Percentiles rank a stretch among this genome's conserved stretches.
Evolutionary conservation across 2,113 vertebrate species (phyloP).

Genomic region (Oxyruncus cristatus): DNA sequence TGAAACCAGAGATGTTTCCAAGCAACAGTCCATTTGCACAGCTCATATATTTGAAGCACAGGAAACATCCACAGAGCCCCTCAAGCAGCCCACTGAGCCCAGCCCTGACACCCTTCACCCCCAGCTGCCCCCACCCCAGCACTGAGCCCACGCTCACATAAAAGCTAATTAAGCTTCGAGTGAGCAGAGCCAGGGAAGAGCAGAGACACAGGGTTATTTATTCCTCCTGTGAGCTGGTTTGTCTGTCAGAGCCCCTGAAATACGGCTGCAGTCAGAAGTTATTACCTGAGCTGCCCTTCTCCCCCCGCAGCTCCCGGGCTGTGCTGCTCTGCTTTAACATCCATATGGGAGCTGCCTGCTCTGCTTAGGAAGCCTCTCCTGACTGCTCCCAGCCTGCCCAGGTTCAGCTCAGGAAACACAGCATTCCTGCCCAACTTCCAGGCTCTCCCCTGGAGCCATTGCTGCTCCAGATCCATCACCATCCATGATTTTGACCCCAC

Average conservation of each 20-base stretch:
- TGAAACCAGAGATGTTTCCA: neutral
- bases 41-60: accelerated
- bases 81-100: accelerated
- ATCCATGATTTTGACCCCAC: accelerated
- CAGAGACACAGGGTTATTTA: neutral
- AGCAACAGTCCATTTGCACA: neutral
- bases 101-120: neutral
- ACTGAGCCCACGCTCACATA: accelerated
- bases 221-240: neutral
- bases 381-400: neutral
- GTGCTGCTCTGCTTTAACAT: neutral
- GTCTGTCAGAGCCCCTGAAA: neutral
- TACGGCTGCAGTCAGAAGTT: neutral
- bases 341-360: neutral
- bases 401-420: accelerated
- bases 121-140: neutral
- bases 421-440: neutral
- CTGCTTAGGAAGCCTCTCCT: neutral
- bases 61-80: neutral
- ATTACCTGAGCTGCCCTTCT: slow-evolving; percentile 2
- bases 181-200: neutral
- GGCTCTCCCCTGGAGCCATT: neutral
- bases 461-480: neutral
- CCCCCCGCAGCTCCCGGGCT: neutral
- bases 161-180: neutral